A percentile compares a stretch with the other conserved stretches of the same genome.
phyloP scores from a whole-genome alignment of 2,888 invertebrate species.

The Volucella inanis region DNA sequence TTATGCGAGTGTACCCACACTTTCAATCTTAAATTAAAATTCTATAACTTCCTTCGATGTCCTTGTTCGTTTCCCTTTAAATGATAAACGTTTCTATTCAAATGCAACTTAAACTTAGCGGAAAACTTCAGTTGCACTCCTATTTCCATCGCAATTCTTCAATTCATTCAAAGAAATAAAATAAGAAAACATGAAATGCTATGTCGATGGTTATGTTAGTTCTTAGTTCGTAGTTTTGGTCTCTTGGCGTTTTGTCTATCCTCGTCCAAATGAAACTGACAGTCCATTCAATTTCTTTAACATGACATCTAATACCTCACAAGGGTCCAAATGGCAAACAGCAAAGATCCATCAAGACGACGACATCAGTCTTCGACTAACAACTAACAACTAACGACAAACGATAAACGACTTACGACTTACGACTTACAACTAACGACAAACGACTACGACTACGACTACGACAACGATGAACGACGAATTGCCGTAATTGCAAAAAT shows the following conservation, averaged over 20 bases:
- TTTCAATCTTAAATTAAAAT: slow-evolving; percentile 63
- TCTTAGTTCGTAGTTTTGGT: slow-evolving; percentile 24
- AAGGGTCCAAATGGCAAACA: slow-evolving; percentile 42
- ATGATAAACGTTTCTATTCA: slow-evolving; percentile 66
- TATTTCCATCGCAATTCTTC: slow-evolving; percentile 40
- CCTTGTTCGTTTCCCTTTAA: slow-evolving; percentile 9
- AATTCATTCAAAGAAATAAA: slow-evolving; percentile 24
- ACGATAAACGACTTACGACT: no score
- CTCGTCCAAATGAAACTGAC: slow-evolving; percentile 56
- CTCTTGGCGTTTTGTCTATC: slow-evolving; percentile 43
- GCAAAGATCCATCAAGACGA: slow-evolving; percentile 45
- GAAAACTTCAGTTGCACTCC: slow-evolving; percentile 44
- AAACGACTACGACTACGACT: slow-evolving; percentile 10
- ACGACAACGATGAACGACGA: slow-evolving; percentile 30
- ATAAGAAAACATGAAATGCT: slow-evolving; percentile 42
- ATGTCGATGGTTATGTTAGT: neutral
- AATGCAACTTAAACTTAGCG: slow-evolving; percentile 48
- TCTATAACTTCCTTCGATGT: slow-evolving; percentile 31
- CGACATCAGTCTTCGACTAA: neutral
- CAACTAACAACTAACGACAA: no score
- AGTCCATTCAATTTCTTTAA: slow-evolving; percentile 47
- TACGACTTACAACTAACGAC: neutral
- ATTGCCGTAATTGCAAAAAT: slow-evolving; percentile 54
- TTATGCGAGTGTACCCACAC: neutral
- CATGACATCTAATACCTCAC: slow-evolving; percentile 11